Evolutionary conservation across 1,140 invertebrate species (phyloP).

Genomic region (Antheraea mylitta): DNA sequence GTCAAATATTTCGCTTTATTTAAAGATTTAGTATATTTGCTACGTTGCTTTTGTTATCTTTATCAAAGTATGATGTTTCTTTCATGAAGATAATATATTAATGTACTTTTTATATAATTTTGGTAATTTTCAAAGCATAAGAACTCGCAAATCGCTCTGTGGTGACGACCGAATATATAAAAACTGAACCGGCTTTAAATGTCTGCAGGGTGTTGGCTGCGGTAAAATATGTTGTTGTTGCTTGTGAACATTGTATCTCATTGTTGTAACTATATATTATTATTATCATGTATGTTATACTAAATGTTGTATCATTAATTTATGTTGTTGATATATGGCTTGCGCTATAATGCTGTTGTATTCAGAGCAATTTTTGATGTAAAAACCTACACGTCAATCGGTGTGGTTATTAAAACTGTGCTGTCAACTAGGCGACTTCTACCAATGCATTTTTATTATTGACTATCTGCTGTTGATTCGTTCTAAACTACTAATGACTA

Average conservation of each 20-base stretch:
- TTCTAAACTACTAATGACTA: no score
- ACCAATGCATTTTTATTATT: no score
- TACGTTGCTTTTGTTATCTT: no score
- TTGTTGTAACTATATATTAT: constrained; percentile 7
- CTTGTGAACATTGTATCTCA: constrained; percentile 25
- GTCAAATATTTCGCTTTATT: no score
- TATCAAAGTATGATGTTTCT: no score
- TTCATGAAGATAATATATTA: no score
- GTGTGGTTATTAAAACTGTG: no score
- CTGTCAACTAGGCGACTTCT: no score
- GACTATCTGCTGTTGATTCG: no score
- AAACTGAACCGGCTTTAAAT: constrained; percentile 56
- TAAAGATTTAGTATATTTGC: no score
- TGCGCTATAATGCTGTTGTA: constrained; percentile 10
- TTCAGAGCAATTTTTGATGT: background rate
- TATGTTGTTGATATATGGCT: constrained; percentile 13
- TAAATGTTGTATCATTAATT: constrained; percentile 44
- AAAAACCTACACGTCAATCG: no score
- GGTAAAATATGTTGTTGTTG: constrained; percentile 32
- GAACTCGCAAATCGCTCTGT: constrained; percentile 47
- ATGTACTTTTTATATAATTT: no score
- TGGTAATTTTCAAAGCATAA: background rate
- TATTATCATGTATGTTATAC: constrained; percentile 14
- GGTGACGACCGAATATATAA: constrained; percentile 46
- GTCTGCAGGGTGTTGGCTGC: constrained; percentile 77